phyloP scores from a whole-genome alignment of 2,888 invertebrate species.

The Trachelus troglodyta region DNA sequence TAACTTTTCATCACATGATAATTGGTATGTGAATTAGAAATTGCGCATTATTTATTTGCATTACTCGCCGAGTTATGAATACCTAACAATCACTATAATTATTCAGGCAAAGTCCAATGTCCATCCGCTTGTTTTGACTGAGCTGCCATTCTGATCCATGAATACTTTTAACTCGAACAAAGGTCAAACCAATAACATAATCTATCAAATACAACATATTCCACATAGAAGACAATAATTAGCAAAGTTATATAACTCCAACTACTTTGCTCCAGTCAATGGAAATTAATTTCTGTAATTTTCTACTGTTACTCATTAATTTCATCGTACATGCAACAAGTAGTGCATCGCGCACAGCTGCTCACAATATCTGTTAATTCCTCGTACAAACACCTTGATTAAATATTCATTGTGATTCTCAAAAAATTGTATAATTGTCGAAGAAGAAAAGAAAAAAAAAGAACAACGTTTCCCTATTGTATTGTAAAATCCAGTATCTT shows the following conservation, averaged over 20 bases:
- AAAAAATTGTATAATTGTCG: background rate
- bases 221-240: background rate
- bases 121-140: background rate
- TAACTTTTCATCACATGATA: background rate
- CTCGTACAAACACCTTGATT: background rate
- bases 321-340: background rate
- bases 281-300: background rate
- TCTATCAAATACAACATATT: background rate
- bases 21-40: background rate
- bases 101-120: background rate
- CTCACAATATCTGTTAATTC: background rate
- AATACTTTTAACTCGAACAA: background rate
- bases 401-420: background rate
- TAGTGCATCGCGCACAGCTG: background rate
- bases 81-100: background rate
- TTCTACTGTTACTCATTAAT: background rate
- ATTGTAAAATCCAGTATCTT: background rate
- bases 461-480: background rate
- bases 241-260: background rate
- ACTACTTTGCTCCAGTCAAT: background rate
- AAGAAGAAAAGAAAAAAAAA: background rate
- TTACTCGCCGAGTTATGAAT: background rate
- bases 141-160: background rate
- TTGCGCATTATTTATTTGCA: background rate
- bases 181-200: background rate